Evolutionary conservation across 2,797 vertebrate species (phyloP), one percentile per base, ranked within the genome.

Genomic region (Urosaurus nigricauda): DNA sequence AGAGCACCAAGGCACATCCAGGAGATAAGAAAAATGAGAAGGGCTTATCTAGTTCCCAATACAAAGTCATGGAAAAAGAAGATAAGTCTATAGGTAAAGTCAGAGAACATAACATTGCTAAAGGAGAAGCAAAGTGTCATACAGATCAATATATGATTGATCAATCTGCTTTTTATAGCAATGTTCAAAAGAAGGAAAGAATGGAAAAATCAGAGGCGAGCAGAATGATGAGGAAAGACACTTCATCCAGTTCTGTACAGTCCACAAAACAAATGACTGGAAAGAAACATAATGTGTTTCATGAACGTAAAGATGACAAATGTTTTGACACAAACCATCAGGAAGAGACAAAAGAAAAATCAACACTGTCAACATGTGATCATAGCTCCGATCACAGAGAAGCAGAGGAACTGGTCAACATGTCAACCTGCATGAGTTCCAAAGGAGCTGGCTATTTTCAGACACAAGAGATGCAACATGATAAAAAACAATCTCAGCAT

Each of bases 1-100:
- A 94, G 82, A 95, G 93, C 91, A 95, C 91, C 56, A 94, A 96
- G 84, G 93, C 96, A 13, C 96, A 97, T 91, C 97, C 97, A 93
- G 96, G 93, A 94, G 95, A 96, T 86, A 93, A 93, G 95, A 97
- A 86, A 92, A 92, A 94, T 4, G 90, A 95, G 88, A 97, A 96
- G 94, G 96, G 95, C 88, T 95, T 97, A 91, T 96, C 94, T 91
- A 93, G 91, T 89, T 87, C 92, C 88, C 96, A 97, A 74, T 94
- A 97, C 88, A 96, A 90, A 65, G 47, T 53, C 88, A 90, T 12
- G 73, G 88, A 90, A 90, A 92, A 93, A 68, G 51, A 80, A 21
- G 84, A 93, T 53, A 83, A 85, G 29, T 83, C 88, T 21, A 79
- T 17, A n/a, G 70, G 91, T 75, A 92, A 79, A 91, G 90, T 26